A percentile compares a stretch with the other conserved stretches of the same genome.
Evolutionary conservation across 2,113 vertebrate species (phyloP).

Genomic region (Raja brachyura): DNA sequence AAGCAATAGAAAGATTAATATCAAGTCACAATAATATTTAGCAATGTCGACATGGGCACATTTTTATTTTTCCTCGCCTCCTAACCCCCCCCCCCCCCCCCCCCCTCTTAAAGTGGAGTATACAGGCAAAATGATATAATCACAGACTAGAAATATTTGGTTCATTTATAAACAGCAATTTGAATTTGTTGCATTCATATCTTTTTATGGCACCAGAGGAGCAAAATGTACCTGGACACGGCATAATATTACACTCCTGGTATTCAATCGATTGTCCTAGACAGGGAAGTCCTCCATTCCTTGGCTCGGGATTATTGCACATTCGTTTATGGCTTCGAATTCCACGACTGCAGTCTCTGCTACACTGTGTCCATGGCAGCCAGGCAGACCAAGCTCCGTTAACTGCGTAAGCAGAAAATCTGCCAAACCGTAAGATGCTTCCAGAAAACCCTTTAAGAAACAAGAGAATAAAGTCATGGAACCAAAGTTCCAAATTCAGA

Average conservation of each 20-base stretch:
- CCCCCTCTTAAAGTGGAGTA: neutral
- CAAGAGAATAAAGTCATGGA: neutral
- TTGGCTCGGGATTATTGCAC: conserved; percentile 87
- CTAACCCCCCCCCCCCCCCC: too few relatives aligned
- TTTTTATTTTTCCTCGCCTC: neutral
- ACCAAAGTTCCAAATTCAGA: conserved; percentile 30
- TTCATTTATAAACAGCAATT: neutral
- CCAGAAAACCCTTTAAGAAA: conserved; percentile 56
- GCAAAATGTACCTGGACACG: conserved; percentile 75
- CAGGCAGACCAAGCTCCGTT: conserved; percentile 89
- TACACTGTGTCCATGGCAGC: conserved; percentile 89
- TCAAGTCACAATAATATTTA: neutral
- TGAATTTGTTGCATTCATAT: neutral
- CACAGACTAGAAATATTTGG: neutral
- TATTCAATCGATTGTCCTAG: conserved; percentile 79
- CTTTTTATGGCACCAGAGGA: too few relatives aligned
- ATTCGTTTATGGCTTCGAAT: conserved; percentile 81
- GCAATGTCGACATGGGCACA: neutral
- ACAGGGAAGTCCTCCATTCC: conserved; percentile 79
- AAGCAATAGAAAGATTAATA: neutral
- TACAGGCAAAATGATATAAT: neutral
- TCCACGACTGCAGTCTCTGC: conserved; percentile 85
- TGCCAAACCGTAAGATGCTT: conserved; percentile 78
- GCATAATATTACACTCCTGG: conserved; percentile 90
- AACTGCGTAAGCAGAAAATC: conserved; percentile 72